Base-by-base conservation (phyloP, 2,888 invertebrate genomes). In the Leucoptera coffeella region DNA sequence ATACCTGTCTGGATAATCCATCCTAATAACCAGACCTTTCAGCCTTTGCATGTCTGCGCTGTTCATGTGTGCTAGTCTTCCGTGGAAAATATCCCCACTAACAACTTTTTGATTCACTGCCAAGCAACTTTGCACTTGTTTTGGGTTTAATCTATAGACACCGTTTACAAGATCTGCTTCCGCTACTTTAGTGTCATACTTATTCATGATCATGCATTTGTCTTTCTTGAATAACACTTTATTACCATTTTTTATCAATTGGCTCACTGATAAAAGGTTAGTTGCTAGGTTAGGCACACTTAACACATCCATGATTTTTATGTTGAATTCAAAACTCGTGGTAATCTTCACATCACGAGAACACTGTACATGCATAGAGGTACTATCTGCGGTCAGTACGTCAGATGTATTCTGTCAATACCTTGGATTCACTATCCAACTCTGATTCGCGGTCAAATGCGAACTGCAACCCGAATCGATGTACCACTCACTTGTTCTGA, bases 381-480 rank as follows among this genome's bases (percentile, higher is more conserved):
- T 23, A 5, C 29, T 17, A 10, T 28, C 28, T 8, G 30, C 30
- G 11, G 26, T 22, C 8, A 21, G 13, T 14, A 26, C 21, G 10
- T 26, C 21, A 2, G 21, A 12, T 20, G 14, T 13, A 15, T 10
- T 14, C 12, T 15, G 17, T 11, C 17, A 17, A 15, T 14, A 20
- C 12, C 13, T 12, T 13, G 4, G 5, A 10, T 8, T 4, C 7
- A 10, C 3, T 22, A 9, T 22, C 22, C 22, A 5, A 27, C 24
- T 26, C 30, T 29, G 23, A 22, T 24, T 26, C 14, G 10, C 20
- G 20, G 26, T 26, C 29, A 24, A 27, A 29, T 17, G 23, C 25
- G 26, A 19, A 15, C 30, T 26, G 26, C 20, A 29, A 27, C 29
- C 34, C 29, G 15, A 28, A 26, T 27, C 27, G 12, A 32, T 28